These are phyloP conservation scores for Brotula barbata DNA, from an alignment of 2,797 vertebrate species.

Conservation along the genomic window DNA sequence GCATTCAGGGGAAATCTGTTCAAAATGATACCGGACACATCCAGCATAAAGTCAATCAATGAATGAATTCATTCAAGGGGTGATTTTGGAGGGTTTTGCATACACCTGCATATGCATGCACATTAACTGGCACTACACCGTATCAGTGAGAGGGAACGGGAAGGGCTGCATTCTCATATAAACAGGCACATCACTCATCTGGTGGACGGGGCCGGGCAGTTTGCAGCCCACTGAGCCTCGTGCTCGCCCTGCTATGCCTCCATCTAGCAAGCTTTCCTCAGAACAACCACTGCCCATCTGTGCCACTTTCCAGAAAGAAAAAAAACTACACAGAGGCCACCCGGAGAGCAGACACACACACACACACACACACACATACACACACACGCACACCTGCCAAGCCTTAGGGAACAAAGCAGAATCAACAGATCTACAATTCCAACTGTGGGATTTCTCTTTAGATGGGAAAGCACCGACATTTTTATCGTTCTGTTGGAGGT, in stretches of 20 bases:
- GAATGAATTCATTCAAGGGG: too few relatives aligned
- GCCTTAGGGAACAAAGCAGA: constrained; percentile 18
- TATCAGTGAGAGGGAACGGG: constrained; percentile 66
- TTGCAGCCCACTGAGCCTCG: constrained; percentile 41
- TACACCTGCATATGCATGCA: constrained; percentile 37
- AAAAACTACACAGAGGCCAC: constrained; percentile 41
- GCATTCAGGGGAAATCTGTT: too few relatives aligned
- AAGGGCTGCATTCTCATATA: constrained; percentile 65
- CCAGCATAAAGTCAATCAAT: too few relatives aligned
- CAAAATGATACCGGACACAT: too few relatives aligned
- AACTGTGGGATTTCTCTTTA: constrained; percentile 1
- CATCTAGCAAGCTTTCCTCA: constrained; percentile 28
- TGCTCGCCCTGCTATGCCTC: constrained; percentile 11
- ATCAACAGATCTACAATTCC: constrained; percentile 16
- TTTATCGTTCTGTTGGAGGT: constrained; percentile 20
- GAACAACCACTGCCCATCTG: constrained; percentile 45
- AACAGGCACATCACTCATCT: constrained; percentile 70
- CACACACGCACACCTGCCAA: constrained; percentile 6
- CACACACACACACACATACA: too few relatives aligned
- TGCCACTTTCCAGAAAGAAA: constrained; percentile 41
- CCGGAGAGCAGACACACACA: neutral
- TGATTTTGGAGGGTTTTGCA: too few relatives aligned
- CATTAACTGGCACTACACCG: constrained; percentile 58
- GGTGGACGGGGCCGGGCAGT: constrained; percentile 41
- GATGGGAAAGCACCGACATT: constrained; percentile 28